phyloP scores from a whole-genome alignment of 1,140 invertebrate genomes.

The Cydia strobilella region DNA sequence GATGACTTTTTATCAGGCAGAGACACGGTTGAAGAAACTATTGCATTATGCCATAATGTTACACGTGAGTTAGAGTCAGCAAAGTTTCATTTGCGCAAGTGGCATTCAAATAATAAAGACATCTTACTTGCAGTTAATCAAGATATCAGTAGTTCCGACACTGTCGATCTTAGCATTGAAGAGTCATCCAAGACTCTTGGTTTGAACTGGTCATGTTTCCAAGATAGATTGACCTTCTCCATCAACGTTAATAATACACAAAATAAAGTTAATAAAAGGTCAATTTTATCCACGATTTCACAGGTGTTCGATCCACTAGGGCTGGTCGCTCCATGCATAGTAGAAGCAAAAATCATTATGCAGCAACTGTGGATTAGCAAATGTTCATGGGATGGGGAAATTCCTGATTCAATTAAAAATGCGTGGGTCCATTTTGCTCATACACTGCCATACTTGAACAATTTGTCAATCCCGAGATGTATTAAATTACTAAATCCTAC shows the following conservation, averaged over 20 bases:
- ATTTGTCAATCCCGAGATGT: slow-evolving; percentile 38
- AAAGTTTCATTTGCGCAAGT: slow-evolving; percentile 35
- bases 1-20: slow-evolving; percentile 71
- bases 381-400: slow-evolving; percentile 40
- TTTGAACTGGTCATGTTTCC: slow-evolving; percentile 26
- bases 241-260: slow-evolving; percentile 29
- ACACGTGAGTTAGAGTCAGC: slow-evolving; percentile 32
- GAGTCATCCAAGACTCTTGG: slow-evolving; percentile 36
- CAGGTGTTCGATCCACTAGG: slow-evolving; percentile 55
- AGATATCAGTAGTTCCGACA: slow-evolving; percentile 31
- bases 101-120: slow-evolving; percentile 29
- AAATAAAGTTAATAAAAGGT: slow-evolving; percentile 33
- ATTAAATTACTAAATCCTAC: slow-evolving; percentile 18
- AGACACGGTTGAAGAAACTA: background rate
- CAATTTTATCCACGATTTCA: slow-evolving; percentile 44
- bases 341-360: slow-evolving; percentile 53
- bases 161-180: background rate
- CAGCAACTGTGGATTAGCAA: slow-evolving; percentile 49
- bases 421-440: slow-evolving; percentile 37
- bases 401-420: slow-evolving; percentile 35
- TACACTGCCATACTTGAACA: slow-evolving; percentile 36
- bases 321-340: slow-evolving; percentile 48
- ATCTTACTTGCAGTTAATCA: slow-evolving; percentile 13
- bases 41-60: slow-evolving; percentile 33
- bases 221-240: slow-evolving; percentile 31